A percentile compares a stretch with the other conserved stretches of the same genome.
phyloP scores from a whole-genome alignment of 2,113 vertebrate genomes.

The Neogobius melanostomus region DNA sequence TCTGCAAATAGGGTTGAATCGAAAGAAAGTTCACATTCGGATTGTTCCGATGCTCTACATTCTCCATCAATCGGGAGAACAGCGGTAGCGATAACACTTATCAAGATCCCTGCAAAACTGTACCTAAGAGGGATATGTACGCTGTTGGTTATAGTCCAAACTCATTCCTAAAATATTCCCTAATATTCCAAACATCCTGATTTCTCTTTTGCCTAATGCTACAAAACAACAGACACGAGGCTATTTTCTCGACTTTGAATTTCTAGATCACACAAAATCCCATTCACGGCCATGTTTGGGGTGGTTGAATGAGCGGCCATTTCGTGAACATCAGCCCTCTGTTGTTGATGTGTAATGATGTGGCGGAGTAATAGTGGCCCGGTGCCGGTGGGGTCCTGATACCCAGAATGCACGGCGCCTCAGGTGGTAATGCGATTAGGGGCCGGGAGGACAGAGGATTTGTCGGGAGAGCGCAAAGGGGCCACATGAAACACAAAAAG shows the following conservation, averaged over 20 bases:
- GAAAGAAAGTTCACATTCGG: neutral
- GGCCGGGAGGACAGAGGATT: slow-evolving; percentile 63
- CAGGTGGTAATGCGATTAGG: slow-evolving; percentile 73
- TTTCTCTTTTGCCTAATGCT: neutral
- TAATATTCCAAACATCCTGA: neutral
- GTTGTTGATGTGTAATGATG: slow-evolving; percentile 1
- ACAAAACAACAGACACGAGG: neutral
- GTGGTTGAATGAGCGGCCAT: slow-evolving; percentile 23
- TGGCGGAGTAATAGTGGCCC: slow-evolving; percentile 32
- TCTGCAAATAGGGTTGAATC: neutral
- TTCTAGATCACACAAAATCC: slow-evolving; percentile 16
- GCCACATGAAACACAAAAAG: slow-evolving; percentile 63
- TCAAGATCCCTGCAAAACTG: too few species aligned
- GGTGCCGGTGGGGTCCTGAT: slow-evolving; percentile 58
- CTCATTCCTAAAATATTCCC: too few species aligned
- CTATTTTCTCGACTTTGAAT: slow-evolving; percentile 19
- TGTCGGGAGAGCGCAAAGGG: slow-evolving; percentile 66
- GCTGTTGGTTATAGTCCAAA: too few species aligned
- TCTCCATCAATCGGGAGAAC: too few species aligned
- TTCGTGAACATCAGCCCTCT: slow-evolving; percentile 12
- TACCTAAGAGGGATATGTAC: too few species aligned
- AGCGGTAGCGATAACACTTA: too few species aligned
- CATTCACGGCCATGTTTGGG: slow-evolving; percentile 36
- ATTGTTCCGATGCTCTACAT: too few species aligned
- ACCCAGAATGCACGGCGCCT: slow-evolving; percentile 62